Conservation (phyloP, 2,888 invertebrate genomes). For the Lasioglossum vierecki region DNA sequence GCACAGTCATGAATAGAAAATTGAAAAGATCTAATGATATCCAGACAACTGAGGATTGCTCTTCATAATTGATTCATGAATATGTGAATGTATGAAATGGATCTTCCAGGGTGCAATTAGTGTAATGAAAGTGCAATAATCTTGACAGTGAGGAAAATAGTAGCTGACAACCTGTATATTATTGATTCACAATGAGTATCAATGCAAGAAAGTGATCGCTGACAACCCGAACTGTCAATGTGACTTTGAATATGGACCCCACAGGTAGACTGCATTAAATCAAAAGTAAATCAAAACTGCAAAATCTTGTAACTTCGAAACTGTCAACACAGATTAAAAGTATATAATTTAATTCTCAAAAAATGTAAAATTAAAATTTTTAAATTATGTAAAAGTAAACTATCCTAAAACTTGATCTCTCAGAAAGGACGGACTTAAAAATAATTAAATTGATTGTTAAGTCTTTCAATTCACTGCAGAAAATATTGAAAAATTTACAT, state of each 20-base stretch:
- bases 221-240: not conserved
- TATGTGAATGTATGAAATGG: not conserved
- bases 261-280: not conserved
- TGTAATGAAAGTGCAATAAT: not conserved
- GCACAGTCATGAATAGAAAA: not conserved
- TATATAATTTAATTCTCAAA: too few relatives aligned
- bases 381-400: too few relatives aligned
- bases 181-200: not conserved
- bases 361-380: too few relatives aligned
- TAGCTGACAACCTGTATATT: not conserved
- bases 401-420: too few relatives aligned
- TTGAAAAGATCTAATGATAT: not conserved
- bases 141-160: not conserved
- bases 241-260: not conserved
- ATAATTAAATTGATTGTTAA: too few relatives aligned
- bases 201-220: slow-evolving; percentile 1
- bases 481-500: too few relatives aligned
- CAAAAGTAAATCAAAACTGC: too few relatives aligned
- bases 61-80: not conserved
- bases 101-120: not conserved
- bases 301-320: too few relatives aligned
- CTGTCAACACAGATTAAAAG: too few relatives aligned
- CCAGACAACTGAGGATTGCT: not conserved
- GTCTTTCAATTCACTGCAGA: too few relatives aligned
- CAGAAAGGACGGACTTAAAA: too few relatives aligned